phyloP scores from a whole-genome alignment of 2,888 invertebrate genomes.

The Hydroisotoma schaefferi region DNA sequence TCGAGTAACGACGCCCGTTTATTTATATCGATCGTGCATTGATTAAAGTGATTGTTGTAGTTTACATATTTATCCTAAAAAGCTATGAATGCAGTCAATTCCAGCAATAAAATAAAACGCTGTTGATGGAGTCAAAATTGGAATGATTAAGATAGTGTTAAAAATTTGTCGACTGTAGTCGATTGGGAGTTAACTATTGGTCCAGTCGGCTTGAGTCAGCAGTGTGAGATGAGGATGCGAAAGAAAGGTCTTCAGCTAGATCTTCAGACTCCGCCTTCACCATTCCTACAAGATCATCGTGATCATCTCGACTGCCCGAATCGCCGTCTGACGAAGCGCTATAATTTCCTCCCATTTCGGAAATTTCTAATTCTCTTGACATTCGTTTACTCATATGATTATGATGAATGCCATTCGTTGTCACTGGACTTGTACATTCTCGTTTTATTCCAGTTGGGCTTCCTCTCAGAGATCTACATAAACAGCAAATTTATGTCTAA shows the following conservation, averaged over 20 bases:
- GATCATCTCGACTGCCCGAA: constrained; percentile 46
- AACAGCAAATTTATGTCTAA: no score
- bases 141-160: background rate
- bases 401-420: constrained; percentile 42
- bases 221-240: constrained; percentile 46
- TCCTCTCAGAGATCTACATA: constrained; percentile 40
- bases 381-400: constrained; percentile 38
- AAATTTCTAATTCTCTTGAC: constrained; percentile 46
- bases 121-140: no score
- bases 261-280: constrained; percentile 47
- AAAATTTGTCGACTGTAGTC: background rate
- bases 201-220: constrained; percentile 45
- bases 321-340: constrained; percentile 43
- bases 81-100: background rate
- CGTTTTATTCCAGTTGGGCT: constrained; percentile 47
- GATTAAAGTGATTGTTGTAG: background rate
- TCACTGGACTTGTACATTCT: constrained; percentile 45
- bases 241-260: constrained; percentile 48
- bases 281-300: constrained; percentile 38
- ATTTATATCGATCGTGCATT: no score
- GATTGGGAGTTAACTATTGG: constrained; percentile 36
- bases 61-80: background rate
- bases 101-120: no score
- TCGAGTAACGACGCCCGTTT: no score
- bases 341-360: constrained; percentile 42